A percentile compares a stretch with the other conserved stretches of the same genome.
Evolutionary conservation across 2,113 vertebrate genomes (phyloP).

Genomic region (Toxotes jaculatrix): DNA sequence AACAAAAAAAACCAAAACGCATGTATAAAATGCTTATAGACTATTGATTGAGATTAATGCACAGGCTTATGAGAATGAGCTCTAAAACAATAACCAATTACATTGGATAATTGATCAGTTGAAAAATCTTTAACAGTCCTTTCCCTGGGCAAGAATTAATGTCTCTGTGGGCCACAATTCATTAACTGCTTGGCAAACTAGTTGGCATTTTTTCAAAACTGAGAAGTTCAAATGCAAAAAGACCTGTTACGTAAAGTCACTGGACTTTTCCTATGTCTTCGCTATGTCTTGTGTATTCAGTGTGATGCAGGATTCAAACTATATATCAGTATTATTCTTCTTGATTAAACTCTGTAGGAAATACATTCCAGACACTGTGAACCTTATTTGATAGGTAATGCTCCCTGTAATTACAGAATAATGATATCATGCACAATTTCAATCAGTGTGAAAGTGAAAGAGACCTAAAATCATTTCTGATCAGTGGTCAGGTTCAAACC

Average conservation of each 20-base stretch:
- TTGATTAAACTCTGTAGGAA: conserved; percentile 2
- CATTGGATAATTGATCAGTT: conserved; percentile 79
- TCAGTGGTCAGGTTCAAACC: background rate
- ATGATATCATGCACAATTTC: background rate
- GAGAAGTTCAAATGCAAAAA: conserved; percentile 44
- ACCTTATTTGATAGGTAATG: background rate
- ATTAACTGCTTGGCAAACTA: conserved; percentile 63
- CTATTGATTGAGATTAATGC: conserved; percentile 81
- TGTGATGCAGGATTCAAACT: background rate
- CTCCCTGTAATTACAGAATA: conserved; percentile 7
- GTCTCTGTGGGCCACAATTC: conserved; percentile 66
- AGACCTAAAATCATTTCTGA: background rate
- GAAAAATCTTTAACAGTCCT: conserved; percentile 75
- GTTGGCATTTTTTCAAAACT: conserved; percentile 44
- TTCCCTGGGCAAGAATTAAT: conserved; percentile 70
- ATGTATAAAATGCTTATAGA: conserved; percentile 47
- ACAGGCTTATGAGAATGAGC: conserved; percentile 66
- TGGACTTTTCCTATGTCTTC: background rate
- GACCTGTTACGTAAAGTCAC: conserved; percentile 12
- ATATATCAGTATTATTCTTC: background rate
- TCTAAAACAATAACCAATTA: conserved; percentile 82
- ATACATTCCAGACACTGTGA: background rate
- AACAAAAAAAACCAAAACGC: background rate
- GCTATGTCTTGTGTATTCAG: background rate
- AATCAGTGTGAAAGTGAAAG: background rate